A percentile compares a stretch with the other conserved stretches of the same genome.
Conservation (phyloP, 2,888 invertebrate genomes). For the Diabrotica balteata region DNA sequence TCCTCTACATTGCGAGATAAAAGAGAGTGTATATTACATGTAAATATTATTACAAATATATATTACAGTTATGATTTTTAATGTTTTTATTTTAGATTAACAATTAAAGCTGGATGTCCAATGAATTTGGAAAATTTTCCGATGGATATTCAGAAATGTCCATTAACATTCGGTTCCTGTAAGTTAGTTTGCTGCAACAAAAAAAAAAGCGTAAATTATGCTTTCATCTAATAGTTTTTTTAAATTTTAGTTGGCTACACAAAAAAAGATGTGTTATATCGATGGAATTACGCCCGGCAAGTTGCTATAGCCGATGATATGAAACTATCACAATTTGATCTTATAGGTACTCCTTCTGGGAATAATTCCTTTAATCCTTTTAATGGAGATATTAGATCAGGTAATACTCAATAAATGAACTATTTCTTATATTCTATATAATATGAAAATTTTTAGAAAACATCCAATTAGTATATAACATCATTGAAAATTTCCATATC, state of each 20-base stretch:
- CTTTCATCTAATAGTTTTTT: no score
- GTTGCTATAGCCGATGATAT: constrained; percentile 82
- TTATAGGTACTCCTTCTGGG: constrained; percentile 76
- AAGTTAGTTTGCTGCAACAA: constrained; percentile 59
- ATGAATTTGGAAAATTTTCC: constrained; percentile 88
- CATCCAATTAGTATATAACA: no score
- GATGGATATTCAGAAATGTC: constrained; percentile 84
- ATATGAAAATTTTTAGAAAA: no score
- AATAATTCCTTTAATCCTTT: constrained; percentile 67
- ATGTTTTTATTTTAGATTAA: constrained; percentile 67
- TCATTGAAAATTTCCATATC: no score
- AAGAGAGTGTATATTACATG: no score
- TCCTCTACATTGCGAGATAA: no score
- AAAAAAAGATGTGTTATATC: constrained; percentile 74
- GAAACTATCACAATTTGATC: constrained; percentile 84
- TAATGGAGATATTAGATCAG: constrained; percentile 53
- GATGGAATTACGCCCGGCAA: constrained; percentile 74
- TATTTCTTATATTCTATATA: no score
- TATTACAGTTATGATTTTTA: background rate
- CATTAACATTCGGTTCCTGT: constrained; percentile 83
- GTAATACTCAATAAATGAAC: constrained; percentile 29
- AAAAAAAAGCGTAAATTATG: no score
- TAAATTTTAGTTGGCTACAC: constrained; percentile 73
- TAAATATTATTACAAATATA: background rate
- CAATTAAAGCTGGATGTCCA: constrained; percentile 83